Evolutionary conservation across 2,797 vertebrate genomes (phyloP), one percentile per base, ranked within the genome.

Genomic region (Tamandua tetradactyla): DNA sequence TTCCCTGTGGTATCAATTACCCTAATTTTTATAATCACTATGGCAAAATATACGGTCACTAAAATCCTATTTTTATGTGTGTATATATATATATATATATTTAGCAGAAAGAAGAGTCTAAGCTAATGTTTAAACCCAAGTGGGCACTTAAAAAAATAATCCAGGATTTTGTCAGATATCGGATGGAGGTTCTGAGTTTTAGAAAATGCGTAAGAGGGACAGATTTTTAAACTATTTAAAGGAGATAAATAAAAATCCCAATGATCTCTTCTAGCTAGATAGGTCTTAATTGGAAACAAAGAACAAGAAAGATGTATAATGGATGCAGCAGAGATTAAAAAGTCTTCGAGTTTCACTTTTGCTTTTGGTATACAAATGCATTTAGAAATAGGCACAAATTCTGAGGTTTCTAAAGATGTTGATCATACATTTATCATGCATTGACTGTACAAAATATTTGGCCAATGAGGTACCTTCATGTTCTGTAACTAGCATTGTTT

Each of bases 11-110:
- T 72, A 20, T 76, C 66, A 87, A 90, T 74, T 85, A 81, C 11
- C 13, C 37, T 62, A 90, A 93, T 80, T 92, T 89, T 89, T 90
- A 85, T 42, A 94, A 92, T 88, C 35, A 92, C 12, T 57, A 40
- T 64, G 8, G 40, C 23, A 94, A 94, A 88, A 55, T 74, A n/a
- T 42, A 42, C 55, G 68, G 18, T 71, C 7, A 86, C 35, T 49
- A 35, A 79, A 82, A 82, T 13, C 2, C 5, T 81, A 35, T 61
- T 91, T 94, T 92, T 52, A 83, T 80, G 95, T 94, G 86, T 25
- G 87, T 27, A 8, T 7, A 64, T 52, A 83, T 80, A 95, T 94
- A 86, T 25, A 87, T 76, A 88, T 27, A 8, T 7, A 64, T 42
- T 86, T 90, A 95, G 42, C 4, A 72, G 3, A 86, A 82, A 5